Percentiles rank a stretch among this genome's conserved stretches.
Evolutionary conservation across 2,113 vertebrate species (phyloP).

Genomic region (Cyphomyrus discorhynchus): DNA sequence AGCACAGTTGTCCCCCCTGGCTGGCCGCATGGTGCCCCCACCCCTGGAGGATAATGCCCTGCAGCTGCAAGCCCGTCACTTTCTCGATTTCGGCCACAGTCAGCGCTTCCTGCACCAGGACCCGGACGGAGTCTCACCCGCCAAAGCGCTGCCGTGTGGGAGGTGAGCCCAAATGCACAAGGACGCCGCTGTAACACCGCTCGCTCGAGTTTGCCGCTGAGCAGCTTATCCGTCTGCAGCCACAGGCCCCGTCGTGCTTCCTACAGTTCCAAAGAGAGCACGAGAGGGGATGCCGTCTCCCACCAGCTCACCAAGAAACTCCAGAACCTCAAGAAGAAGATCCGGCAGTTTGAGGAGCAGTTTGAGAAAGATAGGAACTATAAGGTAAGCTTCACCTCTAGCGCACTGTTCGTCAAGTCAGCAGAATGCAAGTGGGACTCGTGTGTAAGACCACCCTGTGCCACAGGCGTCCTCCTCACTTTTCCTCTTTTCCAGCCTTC

Average conservation of each 20-base stretch:
- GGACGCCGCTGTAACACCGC: background rate
- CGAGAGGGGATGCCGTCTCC: slow-evolving; percentile 76
- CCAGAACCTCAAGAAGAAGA: slow-evolving; percentile 86
- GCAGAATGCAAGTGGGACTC: background rate
- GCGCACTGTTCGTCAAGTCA: background rate
- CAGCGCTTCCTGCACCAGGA: slow-evolving; percentile 90
- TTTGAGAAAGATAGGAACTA: slow-evolving; percentile 93
- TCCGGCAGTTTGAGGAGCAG: slow-evolving; percentile 94
- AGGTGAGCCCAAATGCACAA: slow-evolving; percentile 55
- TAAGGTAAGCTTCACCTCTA: slow-evolving; percentile 61
- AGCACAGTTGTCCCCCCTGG: slow-evolving; percentile 90
- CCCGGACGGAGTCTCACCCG: slow-evolving; percentile 70
- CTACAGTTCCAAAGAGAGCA: slow-evolving; percentile 84
- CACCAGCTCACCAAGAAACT: slow-evolving; percentile 93
- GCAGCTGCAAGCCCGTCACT: slow-evolving; percentile 76
- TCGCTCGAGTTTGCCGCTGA: background rate
- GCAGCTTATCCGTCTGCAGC: background rate
- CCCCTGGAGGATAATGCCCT: slow-evolving; percentile 77
- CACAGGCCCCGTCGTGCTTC: slow-evolving; percentile 84
- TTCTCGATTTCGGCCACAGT: slow-evolving; percentile 87
- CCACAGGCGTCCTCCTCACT: background rate
- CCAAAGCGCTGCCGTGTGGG: slow-evolving; percentile 76
- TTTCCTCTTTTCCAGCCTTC: slow-evolving; percentile 69
- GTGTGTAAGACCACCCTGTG: background rate
- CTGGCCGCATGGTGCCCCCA: slow-evolving; percentile 85